A percentile compares a stretch with the other conserved stretches of the same genome.
These are phyloP conservation scores for Gasteruption jaculator DNA, from an alignment of 2,888 invertebrate genomes.

Conservation along the genomic window DNA sequence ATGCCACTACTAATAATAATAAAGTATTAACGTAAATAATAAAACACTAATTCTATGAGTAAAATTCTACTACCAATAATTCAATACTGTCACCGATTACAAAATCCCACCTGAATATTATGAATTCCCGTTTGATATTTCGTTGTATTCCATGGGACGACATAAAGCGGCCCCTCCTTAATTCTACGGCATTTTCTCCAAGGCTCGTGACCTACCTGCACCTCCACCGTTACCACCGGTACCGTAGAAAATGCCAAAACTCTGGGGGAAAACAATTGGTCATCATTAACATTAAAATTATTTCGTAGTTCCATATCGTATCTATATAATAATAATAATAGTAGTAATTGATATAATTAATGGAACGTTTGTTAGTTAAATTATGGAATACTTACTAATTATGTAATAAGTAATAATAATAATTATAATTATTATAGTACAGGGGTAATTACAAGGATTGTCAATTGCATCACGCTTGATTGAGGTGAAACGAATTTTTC, in stretches of 20 bases:
- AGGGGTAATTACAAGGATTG: no score
- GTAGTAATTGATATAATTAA: no score
- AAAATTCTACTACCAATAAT: conserved; percentile 3
- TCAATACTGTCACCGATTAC: background rate
- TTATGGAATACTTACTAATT: background rate
- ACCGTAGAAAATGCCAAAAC: conserved; percentile 73
- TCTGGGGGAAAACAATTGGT: conserved; percentile 53
- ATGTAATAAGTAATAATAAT: background rate
- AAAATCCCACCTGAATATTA: conserved; percentile 55
- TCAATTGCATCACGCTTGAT: no score
- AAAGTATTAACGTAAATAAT: background rate
- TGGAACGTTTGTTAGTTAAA: no score
- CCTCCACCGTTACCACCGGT: conserved; percentile 61
- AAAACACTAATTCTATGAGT: no score
- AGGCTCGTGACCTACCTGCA: conserved; percentile 62
- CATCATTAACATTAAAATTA: background rate
- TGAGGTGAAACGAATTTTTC: no score
- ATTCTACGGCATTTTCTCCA: conserved; percentile 63
- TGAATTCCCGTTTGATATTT: conserved; percentile 65
- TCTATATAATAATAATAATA: no score
- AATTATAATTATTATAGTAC: conserved; percentile 1
- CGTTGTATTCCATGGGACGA: conserved; percentile 68
- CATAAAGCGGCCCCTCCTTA: conserved; percentile 70
- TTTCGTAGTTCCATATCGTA: background rate
- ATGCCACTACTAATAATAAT: background rate